Percentiles rank a stretch among this genome's conserved stretches.
phyloP scores from a whole-genome alignment of 53 echinoderm and acorn worm genomes.

The Echinometra lucunter region DNA sequence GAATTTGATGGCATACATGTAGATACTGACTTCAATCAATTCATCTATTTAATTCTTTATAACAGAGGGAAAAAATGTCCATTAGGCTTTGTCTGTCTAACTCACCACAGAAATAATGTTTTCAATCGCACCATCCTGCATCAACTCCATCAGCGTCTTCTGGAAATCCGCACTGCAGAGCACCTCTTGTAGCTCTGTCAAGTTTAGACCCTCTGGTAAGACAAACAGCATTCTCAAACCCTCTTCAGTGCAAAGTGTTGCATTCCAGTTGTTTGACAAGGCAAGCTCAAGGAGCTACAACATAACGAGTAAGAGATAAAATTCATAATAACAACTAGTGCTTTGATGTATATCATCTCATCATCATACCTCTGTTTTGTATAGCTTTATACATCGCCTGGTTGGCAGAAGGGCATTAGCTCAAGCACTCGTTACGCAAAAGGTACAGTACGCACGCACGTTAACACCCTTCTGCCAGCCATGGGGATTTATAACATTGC shows the following conservation, averaged over 20 bases:
- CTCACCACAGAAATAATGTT: slow-evolving; percentile 37
- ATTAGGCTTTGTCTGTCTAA: background rate
- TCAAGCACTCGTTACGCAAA: no score
- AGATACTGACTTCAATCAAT: background rate
- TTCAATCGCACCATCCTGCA: slow-evolving; percentile 29
- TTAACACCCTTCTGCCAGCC: no score
- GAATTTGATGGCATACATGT: background rate
- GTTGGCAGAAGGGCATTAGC: no score
- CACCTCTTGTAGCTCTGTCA: slow-evolving; percentile 35
- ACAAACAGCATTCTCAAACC: slow-evolving; percentile 11
- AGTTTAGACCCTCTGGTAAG: background rate
- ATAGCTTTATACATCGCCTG: no score
- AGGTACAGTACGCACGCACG: no score
- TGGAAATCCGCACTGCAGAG: slow-evolving; percentile 56
- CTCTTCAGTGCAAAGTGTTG: slow-evolving; percentile 46
- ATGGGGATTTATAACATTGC: no score
- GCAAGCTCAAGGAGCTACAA: slow-evolving; percentile 41
- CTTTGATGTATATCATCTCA: no score
- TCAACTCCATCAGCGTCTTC: background rate
- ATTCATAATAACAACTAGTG: no score
- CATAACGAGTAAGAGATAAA: background rate
- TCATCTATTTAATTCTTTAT: background rate
- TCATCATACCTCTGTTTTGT: no score
- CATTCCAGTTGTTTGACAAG: slow-evolving; percentile 8
- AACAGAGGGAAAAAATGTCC: background rate